These are phyloP conservation scores for Gobiocypris rarus DNA, from an alignment of 2,113 vertebrate genomes.

Conservation along the genomic window DNA sequence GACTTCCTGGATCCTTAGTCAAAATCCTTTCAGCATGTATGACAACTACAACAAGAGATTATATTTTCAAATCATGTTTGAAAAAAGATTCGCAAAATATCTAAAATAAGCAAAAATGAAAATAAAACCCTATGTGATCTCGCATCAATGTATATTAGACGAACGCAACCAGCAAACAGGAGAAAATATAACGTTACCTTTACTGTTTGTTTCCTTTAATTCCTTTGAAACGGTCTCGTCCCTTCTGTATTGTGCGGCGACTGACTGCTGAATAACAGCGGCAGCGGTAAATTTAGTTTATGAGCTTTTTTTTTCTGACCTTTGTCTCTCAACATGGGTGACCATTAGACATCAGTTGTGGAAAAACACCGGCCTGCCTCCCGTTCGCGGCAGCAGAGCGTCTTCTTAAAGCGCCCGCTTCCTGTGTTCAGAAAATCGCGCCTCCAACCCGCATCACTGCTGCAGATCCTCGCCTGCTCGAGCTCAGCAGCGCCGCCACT, in stretches of 20 bases:
- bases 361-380: constrained; percentile 94
- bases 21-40: background rate
- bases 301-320: constrained; percentile 88
- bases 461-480: background rate
- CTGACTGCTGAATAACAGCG: constrained; percentile 68
- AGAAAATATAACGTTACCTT: constrained; percentile 66
- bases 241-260: constrained; percentile 67
- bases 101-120: background rate
- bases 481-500: background rate
- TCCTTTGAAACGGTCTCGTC: constrained; percentile 64
- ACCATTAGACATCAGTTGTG: constrained; percentile 88
- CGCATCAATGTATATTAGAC: background rate
- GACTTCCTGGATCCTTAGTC: background rate
- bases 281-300: constrained; percentile 79
- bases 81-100: background rate
- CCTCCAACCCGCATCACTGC: background rate
- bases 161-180: constrained; percentile 2
- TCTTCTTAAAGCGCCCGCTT: constrained; percentile 66
- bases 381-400: constrained; percentile 59
- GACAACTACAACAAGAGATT: background rate
- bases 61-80: background rate
- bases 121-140: background rate
- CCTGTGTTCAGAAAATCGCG: constrained; percentile 43
- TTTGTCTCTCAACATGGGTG: constrained; percentile 83
- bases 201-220: constrained; percentile 67